These are phyloP conservation scores for Osmerus mordax DNA, from an alignment of 2,113 vertebrate genomes.

Conservation along the genomic window DNA sequence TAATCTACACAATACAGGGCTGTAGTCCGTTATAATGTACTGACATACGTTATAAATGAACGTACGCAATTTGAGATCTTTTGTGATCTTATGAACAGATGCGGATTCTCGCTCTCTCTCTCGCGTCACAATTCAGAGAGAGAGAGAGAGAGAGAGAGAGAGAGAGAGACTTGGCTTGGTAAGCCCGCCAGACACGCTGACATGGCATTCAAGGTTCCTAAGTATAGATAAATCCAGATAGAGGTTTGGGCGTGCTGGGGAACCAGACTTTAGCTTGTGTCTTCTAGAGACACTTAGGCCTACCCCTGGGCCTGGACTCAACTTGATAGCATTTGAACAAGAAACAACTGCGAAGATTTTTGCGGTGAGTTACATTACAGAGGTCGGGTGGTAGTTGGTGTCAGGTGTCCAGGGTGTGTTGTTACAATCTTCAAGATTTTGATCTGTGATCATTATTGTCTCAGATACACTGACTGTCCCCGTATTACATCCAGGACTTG, in stretches of 20 bases:
- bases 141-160: conserved; percentile 29
- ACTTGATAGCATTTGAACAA: background rate
- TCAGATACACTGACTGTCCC: no score
- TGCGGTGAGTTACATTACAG: conserved; percentile 32
- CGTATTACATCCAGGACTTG: no score
- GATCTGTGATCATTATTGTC: no score
- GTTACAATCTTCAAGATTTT: no score
- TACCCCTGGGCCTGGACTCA: background rate
- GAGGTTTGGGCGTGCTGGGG: conserved; percentile 13
- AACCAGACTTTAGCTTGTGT: background rate
- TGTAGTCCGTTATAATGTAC: no score
- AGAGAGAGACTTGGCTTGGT: conserved; percentile 36
- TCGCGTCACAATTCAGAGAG: conserved; percentile 28
- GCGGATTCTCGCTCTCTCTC: background rate
- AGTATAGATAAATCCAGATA: conserved; percentile 32
- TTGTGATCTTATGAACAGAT: no score
- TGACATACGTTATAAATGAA: no score
- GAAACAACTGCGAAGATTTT: conserved; percentile 13
- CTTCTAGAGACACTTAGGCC: no score
- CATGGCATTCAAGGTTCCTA: conserved; percentile 51
- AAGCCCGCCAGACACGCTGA: conserved; percentile 50
- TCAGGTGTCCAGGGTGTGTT: no score
- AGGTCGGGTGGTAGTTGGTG: background rate
- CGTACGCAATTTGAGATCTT: no score
- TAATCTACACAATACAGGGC: no score